These are phyloP conservation scores for Ennomos quercinarius DNA, from an alignment of 2,888 invertebrate species.

Conservation along the genomic window DNA sequence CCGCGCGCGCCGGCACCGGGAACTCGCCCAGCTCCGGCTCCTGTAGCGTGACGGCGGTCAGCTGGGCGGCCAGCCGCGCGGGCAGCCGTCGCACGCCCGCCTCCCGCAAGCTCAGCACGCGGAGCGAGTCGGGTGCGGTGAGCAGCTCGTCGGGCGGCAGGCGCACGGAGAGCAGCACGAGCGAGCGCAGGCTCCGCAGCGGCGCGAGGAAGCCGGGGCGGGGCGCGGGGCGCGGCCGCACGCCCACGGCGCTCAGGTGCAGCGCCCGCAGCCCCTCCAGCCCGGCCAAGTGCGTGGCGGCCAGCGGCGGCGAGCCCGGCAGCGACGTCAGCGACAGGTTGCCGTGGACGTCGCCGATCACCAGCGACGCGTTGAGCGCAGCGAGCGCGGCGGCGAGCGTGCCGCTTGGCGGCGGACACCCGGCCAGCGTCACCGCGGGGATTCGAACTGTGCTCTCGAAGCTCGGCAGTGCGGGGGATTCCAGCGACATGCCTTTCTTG, in stretches of 20 bases:
- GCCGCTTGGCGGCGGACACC: slow-evolving; percentile 22
- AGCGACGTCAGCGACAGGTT: slow-evolving; percentile 17
- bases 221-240: neutral
- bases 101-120: slow-evolving; percentile 8
- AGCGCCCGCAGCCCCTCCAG: slow-evolving; percentile 20
- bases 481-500: too few relatives aligned
- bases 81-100: slow-evolving; percentile 13
- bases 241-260: slow-evolving; percentile 1
- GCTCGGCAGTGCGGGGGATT: too few relatives aligned
- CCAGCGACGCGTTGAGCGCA: slow-evolving; percentile 27
- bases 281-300: slow-evolving; percentile 18
- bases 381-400: slow-evolving; percentile 20
- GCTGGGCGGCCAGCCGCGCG: slow-evolving; percentile 21
- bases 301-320: slow-evolving; percentile 4
- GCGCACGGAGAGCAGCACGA: slow-evolving; percentile 2
- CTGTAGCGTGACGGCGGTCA: slow-evolving; percentile 6
- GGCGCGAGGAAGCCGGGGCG: slow-evolving; percentile 17
- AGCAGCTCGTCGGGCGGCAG: slow-evolving; percentile 83
- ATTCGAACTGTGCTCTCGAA: neutral
- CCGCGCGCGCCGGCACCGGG: slow-evolving; percentile 5
- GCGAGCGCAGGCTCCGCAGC: slow-evolving; percentile 14
- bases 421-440: slow-evolving; percentile 4
- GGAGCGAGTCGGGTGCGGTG: slow-evolving; percentile 87
- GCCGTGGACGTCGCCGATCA: neutral
- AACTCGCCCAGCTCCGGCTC: slow-evolving; percentile 9